A percentile compares a stretch with the other conserved stretches of the same genome.
Evolutionary conservation across 2,888 invertebrate species (phyloP).

Genomic region (Aphodius sticticus): DNA sequence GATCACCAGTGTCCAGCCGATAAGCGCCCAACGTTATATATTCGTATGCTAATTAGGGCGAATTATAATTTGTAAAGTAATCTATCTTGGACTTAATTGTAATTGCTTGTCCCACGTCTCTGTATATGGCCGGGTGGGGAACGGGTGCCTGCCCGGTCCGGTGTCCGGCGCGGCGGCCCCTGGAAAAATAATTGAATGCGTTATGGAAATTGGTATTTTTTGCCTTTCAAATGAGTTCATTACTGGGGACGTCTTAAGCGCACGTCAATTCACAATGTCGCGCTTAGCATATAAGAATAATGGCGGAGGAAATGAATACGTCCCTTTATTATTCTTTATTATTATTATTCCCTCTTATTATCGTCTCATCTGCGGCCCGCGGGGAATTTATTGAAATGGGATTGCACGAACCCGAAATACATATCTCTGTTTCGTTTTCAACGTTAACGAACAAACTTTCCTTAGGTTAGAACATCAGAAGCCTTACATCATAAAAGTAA

Average conservation of each 20-base stretch:
- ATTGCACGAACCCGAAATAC: too few relatives aligned
- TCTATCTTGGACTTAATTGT: slow-evolving; percentile 23
- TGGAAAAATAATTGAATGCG: slow-evolving; percentile 23
- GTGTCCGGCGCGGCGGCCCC: slow-evolving; percentile 9
- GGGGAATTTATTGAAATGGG: too few relatives aligned
- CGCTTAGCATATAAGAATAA: slow-evolving; percentile 17
- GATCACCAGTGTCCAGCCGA: not conserved
- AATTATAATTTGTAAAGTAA: slow-evolving; percentile 27
- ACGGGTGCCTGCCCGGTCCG: not conserved
- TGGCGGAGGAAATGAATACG: slow-evolving; percentile 24
- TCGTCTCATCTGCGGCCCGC: too few relatives aligned
- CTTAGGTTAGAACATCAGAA: too few relatives aligned
- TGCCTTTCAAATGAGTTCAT: slow-evolving; percentile 27
- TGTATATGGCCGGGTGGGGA: slow-evolving; percentile 17
- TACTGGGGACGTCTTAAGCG: slow-evolving; percentile 24
- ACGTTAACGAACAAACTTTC: too few relatives aligned
- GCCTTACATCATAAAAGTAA: too few relatives aligned
- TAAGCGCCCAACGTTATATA: not conserved
- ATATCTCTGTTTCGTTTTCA: too few relatives aligned
- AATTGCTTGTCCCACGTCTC: slow-evolving; percentile 21
- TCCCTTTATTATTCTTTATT: slow-evolving; percentile 12
- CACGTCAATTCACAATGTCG: slow-evolving; percentile 21
- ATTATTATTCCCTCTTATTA: too few relatives aligned
- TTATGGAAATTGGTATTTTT: slow-evolving; percentile 23
- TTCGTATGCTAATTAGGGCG: slow-evolving; percentile 23